Evolutionary conservation across 2,888 invertebrate genomes (phyloP), one percentile per base, ranked within the genome.

Genomic region (Apantesis nais): DNA sequence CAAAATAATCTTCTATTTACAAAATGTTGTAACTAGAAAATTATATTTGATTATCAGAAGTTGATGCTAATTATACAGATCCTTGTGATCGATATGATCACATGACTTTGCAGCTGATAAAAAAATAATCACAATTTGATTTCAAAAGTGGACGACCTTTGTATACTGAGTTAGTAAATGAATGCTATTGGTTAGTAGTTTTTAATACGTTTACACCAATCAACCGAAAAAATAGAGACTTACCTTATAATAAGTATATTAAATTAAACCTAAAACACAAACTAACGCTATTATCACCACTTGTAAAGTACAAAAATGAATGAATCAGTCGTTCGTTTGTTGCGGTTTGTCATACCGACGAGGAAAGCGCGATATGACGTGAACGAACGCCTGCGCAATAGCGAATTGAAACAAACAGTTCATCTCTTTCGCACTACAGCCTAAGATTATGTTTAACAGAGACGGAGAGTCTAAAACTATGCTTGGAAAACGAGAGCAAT

Each of bases 401-500:
- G 37, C 64, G 66, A 67, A 73, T 68, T 66, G 61, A 68, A 72
- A 62, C 65, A 66, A 75, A 72, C 66, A 34, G 1, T 66, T 55
- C 67, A 31, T 81, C 82, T 74, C 80, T 68, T 72, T 83, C 67
- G 14, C 62, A 22, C 76, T n/a, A 22, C 55, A 11, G 25, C 29
- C 67, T 74, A 78, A 78, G 64, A 9, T 0, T 68, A 64, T 44
- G 70, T 66, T 67, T 71, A 81, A 89, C 73, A 74, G 80, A 78
- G 85, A 88, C 74, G 77, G 75, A 70, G 62, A 44, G 8, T 69
- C 52, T 60, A 66, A 66, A 74, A 72, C 68, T 67, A 69, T 67
- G 70, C 77, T 67, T 74, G 86, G 88, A 89, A 92, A 93, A 90
- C 82, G 81, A 85, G 84, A 85, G 82, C 84, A 85, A 85, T 75